These are phyloP conservation scores for Actinia tenebrosa DNA, from an alignment of 64 coral and sea anemone genomes.

Conservation along the genomic window DNA sequence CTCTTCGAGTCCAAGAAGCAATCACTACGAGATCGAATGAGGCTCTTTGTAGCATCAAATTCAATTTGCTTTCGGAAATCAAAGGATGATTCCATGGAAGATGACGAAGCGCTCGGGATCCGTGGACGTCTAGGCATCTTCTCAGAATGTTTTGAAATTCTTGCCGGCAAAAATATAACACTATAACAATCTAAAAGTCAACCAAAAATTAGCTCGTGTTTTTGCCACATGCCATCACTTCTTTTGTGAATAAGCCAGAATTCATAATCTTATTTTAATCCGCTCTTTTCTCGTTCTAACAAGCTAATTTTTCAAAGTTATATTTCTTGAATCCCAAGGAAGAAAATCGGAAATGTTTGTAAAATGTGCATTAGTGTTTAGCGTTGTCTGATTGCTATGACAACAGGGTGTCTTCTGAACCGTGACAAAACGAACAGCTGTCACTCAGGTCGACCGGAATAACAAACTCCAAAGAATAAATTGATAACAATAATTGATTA, in stretches of 20 bases:
- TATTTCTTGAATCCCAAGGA: neutral
- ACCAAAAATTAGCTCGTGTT: neutral
- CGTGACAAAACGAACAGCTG: neutral
- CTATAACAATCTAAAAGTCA: neutral
- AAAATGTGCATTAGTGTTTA: slow-evolving; percentile 18
- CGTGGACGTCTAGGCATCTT: neutral
- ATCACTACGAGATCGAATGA: slow-evolving; percentile 79
- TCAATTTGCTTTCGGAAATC: slow-evolving; percentile 51
- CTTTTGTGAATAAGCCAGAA: neutral
- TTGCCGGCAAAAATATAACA: neutral
- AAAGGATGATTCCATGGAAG: slow-evolving; percentile 27
- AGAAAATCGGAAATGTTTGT: neutral
- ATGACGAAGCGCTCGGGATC: slow-evolving; percentile 30
- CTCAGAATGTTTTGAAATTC: neutral
- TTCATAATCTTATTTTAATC: neutral
- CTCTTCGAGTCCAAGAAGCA: slow-evolving; percentile 74
- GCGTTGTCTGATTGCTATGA: slow-evolving; percentile 20
- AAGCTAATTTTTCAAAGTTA: neutral
- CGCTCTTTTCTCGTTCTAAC: neutral
- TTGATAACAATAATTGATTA: neutral
- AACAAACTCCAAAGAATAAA: neutral
- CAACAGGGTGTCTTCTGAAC: neutral
- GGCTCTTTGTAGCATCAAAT: slow-evolving; percentile 57
- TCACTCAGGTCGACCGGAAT: neutral
- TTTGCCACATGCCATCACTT: neutral